A percentile compares a stretch with the other conserved stretches of the same genome.
phyloP scores from a whole-genome alignment of 2,113 vertebrate genomes.

The Noctilio leporinus region DNA sequence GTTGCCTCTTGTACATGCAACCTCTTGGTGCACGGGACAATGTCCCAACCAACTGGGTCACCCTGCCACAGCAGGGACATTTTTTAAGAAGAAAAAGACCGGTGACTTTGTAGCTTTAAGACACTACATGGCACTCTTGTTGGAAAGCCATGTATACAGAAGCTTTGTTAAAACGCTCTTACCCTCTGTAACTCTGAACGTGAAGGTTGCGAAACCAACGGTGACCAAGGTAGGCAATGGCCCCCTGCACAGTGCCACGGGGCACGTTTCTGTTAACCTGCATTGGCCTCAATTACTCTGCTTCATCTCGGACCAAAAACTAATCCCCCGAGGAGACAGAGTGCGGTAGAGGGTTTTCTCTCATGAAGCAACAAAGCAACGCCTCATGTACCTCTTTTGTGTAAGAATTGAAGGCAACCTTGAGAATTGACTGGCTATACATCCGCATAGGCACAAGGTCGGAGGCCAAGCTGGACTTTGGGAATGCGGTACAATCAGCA shows the following conservation, averaged over 20 bases:
- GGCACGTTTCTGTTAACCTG: constrained; percentile 62
- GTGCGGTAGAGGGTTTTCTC: constrained; percentile 65
- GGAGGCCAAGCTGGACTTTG: background rate
- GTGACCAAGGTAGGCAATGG: background rate
- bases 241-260: background rate
- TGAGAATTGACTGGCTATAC: background rate
- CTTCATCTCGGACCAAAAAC: constrained; percentile 54
- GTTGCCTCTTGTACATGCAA: too few relatives aligned
- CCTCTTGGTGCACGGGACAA: too few relatives aligned
- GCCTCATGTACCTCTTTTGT: constrained; percentile 49
- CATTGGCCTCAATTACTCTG: constrained; percentile 72
- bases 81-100: constrained; percentile 1
- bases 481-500: background rate
- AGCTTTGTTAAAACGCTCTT: background rate
- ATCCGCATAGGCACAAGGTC: background rate
- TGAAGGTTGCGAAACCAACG: background rate
- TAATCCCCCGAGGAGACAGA: constrained; percentile 63
- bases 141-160: background rate
- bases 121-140: accelerated
- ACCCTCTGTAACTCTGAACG: constrained; percentile 10
- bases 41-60: too few relatives aligned
- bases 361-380: constrained; percentile 73
- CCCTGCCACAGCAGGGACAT: background rate
- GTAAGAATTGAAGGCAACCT: constrained; percentile 63
- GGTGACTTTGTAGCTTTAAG: background rate